Base-by-base conservation (phyloP, 2,888 invertebrate species). In the Pyralis farinalis region DNA sequence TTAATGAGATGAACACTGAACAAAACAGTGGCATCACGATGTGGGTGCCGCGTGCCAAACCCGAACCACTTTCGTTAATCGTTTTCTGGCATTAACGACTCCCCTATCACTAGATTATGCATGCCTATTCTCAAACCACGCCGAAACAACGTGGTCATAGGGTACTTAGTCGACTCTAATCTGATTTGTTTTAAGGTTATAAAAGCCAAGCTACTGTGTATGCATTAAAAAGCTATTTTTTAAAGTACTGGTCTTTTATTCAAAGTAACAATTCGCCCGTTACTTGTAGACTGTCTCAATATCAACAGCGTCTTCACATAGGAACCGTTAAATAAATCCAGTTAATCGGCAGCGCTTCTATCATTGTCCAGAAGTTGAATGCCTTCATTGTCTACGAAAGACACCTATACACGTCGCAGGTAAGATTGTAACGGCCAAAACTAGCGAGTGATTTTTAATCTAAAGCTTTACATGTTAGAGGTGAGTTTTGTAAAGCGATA, bases 321-420 rank as follows among this genome's bases (percentile, higher is more conserved):
- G 62, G 54, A 64, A 75, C 78, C 78, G 80, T 85, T 81, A 80
- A 73, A 82, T 79, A 82, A 81, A 82, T 81, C 75, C 72, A 49
- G 58, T 76, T 82, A 81, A 80, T 82, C 76, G 75, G 63, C 58
- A 55, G 71, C 68, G 63, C 60, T 59, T 63, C 51, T 63, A 69
- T 65, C 65, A 74, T 81, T 82, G 77, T 85, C 81, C 81, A 76
- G 71, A 70, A 74, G 64, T 63, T 82, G 72, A 84, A 84, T 82
- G 68, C 74, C 71, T 75, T 77, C 71, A 82, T 83, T 78, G 76
- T 76, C 72, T 80, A 69, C 67, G 52, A 58, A 63, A 64, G 71
- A 33, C 36, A 16, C 16, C 16, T 16, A 16, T 16, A 16, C 16
- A 31, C 41, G 42, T 42, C 51, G 45, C 27, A 53, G 65, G 66